Percentiles rank a stretch among this genome's conserved stretches.
phyloP scores from a whole-genome alignment of 2,113 vertebrate species.

The Todiramphus chloris region DNA sequence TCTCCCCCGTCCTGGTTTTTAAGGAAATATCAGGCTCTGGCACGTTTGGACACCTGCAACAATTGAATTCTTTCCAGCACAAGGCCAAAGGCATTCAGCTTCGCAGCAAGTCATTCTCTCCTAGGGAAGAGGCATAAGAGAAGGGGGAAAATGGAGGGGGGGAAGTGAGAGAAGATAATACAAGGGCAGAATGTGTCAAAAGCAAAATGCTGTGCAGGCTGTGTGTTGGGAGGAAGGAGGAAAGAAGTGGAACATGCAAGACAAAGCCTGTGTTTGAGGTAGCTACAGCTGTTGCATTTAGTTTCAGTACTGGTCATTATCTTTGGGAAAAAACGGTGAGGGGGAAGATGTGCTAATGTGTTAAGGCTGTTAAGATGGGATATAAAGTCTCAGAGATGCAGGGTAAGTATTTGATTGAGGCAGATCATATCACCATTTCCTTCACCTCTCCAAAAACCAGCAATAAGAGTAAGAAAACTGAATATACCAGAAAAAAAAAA shows the following conservation, averaged over 20 bases:
- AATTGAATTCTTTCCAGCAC: constrained; percentile 7
- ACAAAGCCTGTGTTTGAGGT: background rate
- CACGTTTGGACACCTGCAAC: constrained; percentile 21
- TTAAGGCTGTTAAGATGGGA: background rate
- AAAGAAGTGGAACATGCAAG: background rate
- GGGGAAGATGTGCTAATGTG: background rate
- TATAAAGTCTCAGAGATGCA: background rate
- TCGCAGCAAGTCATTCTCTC: background rate
- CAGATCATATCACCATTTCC: background rate
- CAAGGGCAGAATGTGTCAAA: background rate
- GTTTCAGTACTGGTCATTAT: background rate
- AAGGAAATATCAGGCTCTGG: background rate
- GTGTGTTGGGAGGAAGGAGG: background rate
- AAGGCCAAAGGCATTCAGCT: background rate
- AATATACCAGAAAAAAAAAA: background rate
- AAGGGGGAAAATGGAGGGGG: background rate
- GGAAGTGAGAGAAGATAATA: background rate
- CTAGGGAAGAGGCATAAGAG: background rate
- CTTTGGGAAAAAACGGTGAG: background rate
- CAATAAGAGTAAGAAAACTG: background rate
- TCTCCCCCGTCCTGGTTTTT: background rate
- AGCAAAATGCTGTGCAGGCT: background rate
- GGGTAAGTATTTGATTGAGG: background rate
- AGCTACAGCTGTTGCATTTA: background rate
- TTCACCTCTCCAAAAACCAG: background rate